Percentiles rank a stretch among this genome's conserved stretches.
Evolutionary conservation across 2,888 invertebrate species (phyloP).

Genomic region (Petrolisthes manimaculis): DNA sequence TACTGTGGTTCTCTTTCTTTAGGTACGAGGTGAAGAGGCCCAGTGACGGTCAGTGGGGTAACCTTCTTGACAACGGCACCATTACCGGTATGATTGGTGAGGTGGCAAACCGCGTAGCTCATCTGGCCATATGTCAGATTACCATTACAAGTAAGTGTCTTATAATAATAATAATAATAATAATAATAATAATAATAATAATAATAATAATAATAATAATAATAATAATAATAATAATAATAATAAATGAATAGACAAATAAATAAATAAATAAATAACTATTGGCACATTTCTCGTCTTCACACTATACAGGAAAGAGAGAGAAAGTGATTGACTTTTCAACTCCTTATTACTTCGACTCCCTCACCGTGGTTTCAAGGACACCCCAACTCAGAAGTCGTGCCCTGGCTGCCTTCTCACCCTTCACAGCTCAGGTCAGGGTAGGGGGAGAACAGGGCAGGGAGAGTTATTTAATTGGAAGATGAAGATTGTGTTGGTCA

Average conservation of each 20-base stretch:
- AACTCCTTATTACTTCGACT: conserved; percentile 39
- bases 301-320: neutral
- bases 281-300: neutral
- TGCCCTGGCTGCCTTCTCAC: conserved; percentile 28
- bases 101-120: conserved; percentile 18
- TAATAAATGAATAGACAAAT: neutral
- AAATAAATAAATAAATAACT: neutral
- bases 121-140: conserved; percentile 21
- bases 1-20: neutral
- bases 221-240: too few species aligned
- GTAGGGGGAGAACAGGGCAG: neutral
- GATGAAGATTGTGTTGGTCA: neutral
- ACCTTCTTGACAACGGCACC: neutral
- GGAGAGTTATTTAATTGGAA: neutral
- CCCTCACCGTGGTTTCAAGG: conserved; percentile 19
- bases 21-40: conserved; percentile 21
- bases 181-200: too few species aligned
- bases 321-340: conserved; percentile 43
- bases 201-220: too few species aligned
- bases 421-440: conserved; percentile 30
- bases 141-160: conserved; percentile 17
- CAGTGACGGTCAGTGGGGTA: conserved; percentile 14
- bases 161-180: too few species aligned
- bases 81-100: conserved; percentile 20
- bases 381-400: conserved; percentile 26